These are phyloP conservation scores for Stichodactyla mertensii DNA, from an alignment of 64 coral and sea anemone genomes.

Conservation along the genomic window DNA sequence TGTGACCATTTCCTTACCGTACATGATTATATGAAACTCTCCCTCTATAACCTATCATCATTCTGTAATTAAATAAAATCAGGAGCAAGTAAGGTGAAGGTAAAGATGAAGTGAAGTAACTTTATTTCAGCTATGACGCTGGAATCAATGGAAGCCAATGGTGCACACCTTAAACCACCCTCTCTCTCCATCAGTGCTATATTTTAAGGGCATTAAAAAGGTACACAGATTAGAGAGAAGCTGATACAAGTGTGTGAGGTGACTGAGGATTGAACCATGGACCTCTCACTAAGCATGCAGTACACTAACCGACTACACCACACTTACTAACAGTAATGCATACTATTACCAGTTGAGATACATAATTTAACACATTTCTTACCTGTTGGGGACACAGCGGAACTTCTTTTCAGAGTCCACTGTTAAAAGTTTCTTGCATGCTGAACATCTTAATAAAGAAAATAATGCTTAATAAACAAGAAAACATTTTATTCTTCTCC, in stretches of 20 bases:
- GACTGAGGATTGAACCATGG: too few species aligned
- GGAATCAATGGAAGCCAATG: too few species aligned
- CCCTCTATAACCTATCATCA: slow-evolving; percentile 76
- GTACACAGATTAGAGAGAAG: too few species aligned
- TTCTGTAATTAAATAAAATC: slow-evolving; percentile 32
- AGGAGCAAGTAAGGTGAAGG: not conserved
- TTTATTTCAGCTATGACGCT: too few species aligned
- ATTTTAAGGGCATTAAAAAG: too few species aligned
- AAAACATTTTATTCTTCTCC: not conserved
- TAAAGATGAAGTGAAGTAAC: not conserved
- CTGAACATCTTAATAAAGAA: slow-evolving; percentile 50
- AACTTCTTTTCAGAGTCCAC: slow-evolving; percentile 70
- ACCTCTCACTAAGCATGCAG: too few species aligned
- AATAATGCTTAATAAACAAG: not conserved
- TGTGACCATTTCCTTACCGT: slow-evolving; percentile 34
- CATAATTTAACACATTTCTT: not conserved
- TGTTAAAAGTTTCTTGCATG: slow-evolving; percentile 78
- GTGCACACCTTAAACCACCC: too few species aligned
- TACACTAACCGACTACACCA: too few species aligned
- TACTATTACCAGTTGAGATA: too few species aligned
- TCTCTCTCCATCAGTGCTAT: too few species aligned
- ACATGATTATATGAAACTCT: slow-evolving; percentile 63
- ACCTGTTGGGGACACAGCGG: slow-evolving; percentile 70
- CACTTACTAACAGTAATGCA: not conserved
- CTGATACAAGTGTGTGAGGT: too few species aligned